Percentiles rank a stretch among this genome's conserved stretches.
Evolutionary conservation across 2,113 vertebrate genomes (phyloP).

Genomic region (Callocephalon fimbriatum): DNA sequence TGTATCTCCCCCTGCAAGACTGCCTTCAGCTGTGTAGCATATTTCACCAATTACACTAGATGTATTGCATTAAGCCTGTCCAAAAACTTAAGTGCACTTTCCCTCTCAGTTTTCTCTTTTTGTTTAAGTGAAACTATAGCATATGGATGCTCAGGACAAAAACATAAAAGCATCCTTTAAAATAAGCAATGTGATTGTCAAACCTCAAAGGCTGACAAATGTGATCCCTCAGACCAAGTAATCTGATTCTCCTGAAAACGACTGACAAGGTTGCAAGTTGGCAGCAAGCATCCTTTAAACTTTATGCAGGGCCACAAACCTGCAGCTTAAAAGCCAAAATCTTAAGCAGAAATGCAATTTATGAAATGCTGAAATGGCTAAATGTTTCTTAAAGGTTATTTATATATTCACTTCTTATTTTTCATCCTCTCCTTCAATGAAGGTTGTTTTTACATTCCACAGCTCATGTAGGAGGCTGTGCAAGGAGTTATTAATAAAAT

Average conservation of each 20-base stretch:
- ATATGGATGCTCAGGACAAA: not conserved
- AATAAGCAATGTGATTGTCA: not conserved
- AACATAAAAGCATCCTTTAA: not conserved
- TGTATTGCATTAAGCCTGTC: not conserved
- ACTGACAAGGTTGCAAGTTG: not conserved
- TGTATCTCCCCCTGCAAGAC: not conserved
- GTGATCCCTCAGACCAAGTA: not conserved
- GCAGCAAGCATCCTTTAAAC: not conserved
- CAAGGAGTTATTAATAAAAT: constrained; percentile 36
- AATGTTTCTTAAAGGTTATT: not conserved
- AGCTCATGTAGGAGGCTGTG: not conserved
- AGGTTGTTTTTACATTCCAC: not conserved
- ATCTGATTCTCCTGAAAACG: not conserved
- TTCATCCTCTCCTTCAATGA: not conserved
- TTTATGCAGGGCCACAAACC: not conserved
- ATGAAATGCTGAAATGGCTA: not conserved
- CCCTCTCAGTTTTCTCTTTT: not conserved
- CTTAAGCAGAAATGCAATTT: not conserved
- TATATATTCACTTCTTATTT: not conserved
- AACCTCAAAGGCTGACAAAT: not conserved
- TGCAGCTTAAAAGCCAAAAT: not conserved
- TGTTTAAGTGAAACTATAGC: not conserved
- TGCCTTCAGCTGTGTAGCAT: rapidly evolving
- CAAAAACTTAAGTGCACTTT: not conserved
- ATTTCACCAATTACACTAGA: not conserved